Conservation (phyloP, 2,888 invertebrate genomes). For the Rhingia campestris region DNA sequence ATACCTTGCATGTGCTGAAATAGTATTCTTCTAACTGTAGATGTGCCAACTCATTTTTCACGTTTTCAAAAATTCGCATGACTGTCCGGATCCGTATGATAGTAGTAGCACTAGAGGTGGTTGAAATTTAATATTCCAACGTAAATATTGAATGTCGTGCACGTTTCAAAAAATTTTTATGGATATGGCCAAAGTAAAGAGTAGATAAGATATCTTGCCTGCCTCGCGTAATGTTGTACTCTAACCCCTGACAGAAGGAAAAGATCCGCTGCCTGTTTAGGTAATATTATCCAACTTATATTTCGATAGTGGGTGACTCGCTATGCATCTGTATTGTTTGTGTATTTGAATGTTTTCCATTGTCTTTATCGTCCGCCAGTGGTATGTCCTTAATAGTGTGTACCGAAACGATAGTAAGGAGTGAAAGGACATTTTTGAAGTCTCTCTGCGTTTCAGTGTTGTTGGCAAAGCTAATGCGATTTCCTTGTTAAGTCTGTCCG, state of each 20-base stretch:
- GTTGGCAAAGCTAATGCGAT: constrained; percentile 79
- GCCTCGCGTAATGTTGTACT: constrained; percentile 31
- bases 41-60: background rate
- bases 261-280: constrained; percentile 28
- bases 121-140: constrained; percentile 65
- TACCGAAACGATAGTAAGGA: background rate
- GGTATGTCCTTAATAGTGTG: constrained; percentile 33
- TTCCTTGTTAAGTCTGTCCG: constrained; percentile 77
- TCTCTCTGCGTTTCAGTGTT: constrained; percentile 72
- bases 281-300: constrained; percentile 64
- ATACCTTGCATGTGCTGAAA: background rate
- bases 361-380: constrained; percentile 20
- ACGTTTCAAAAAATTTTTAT: constrained; percentile 73
- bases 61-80: constrained; percentile 39
- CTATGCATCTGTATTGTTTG: background rate
- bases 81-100: constrained; percentile 20
- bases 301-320: constrained; percentile 26
- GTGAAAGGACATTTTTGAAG: constrained; percentile 50
- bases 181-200: constrained; percentile 69
- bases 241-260: constrained; percentile 29
- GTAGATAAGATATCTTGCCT: constrained; percentile 68
- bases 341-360: constrained; percentile 20
- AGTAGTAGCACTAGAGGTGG: constrained; percentile 33
- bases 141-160: constrained; percentile 73
- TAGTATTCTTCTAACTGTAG: constrained; percentile 28